These are phyloP conservation scores for Mus pahari DNA, from an alignment of 2,113 vertebrate genomes.

Conservation along the genomic window DNA sequence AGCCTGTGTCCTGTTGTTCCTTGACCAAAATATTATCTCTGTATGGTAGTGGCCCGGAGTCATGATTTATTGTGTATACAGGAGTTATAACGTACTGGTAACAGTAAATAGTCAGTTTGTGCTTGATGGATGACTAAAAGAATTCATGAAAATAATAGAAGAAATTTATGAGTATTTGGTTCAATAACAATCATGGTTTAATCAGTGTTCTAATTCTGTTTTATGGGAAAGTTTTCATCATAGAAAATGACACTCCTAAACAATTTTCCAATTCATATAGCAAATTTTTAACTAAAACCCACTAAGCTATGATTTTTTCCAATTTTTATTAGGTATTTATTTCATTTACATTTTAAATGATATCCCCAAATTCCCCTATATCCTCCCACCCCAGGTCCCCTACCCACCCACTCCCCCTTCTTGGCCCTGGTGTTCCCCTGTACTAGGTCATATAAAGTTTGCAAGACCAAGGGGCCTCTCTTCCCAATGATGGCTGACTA, in stretches of 20 bases:
- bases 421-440: too few species aligned
- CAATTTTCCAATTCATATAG: not conserved
- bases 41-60: not conserved
- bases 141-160: not conserved
- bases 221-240: slow-evolving; percentile 37
- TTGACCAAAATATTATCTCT: not conserved
- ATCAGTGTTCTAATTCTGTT: not conserved
- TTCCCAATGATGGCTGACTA: too few species aligned
- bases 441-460: too few species aligned
- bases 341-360: too few species aligned
- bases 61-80: not conserved
- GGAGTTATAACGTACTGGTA: not conserved
- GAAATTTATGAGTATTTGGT: not conserved
- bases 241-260: not conserved
- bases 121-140: not conserved
- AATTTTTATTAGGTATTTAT: too few species aligned
- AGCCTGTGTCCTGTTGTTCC: not conserved
- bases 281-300: slow-evolving; percentile 33
- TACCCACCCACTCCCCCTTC: too few species aligned
- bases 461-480: too few species aligned
- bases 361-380: too few species aligned
- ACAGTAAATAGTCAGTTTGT: not conserved
- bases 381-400: too few species aligned
- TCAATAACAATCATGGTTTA: not conserved
- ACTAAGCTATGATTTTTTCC: not conserved